Percentiles rank a stretch among this genome's conserved stretches.
Conservation (phyloP, 2,888 invertebrate genomes). For the Drosophila paramelanica region DNA sequence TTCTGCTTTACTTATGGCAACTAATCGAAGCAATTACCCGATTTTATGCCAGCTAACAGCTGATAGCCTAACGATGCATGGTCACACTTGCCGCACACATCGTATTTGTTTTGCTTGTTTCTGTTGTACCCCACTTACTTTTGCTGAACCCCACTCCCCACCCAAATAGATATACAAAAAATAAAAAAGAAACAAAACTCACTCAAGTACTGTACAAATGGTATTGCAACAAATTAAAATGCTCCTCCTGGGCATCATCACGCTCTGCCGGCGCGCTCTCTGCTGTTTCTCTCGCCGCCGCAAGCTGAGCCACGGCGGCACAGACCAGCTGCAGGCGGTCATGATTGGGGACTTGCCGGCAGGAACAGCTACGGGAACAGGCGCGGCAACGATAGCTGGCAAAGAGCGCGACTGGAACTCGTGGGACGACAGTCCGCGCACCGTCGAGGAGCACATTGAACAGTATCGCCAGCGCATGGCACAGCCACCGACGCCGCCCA, state of each 20-base stretch:
- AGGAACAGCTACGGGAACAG: slow-evolving; percentile 1
- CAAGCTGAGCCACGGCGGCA: slow-evolving; percentile 74
- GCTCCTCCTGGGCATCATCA: slow-evolving; percentile 86
- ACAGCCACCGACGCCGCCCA: slow-evolving; percentile 84
- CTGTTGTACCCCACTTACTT: slow-evolving; percentile 37
- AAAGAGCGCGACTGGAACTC: slow-evolving; percentile 86
- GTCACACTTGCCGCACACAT: slow-evolving; percentile 44
- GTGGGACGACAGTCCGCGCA: slow-evolving; percentile 87
- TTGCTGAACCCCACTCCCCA: slow-evolving; percentile 21
- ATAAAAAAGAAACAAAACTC: not conserved
- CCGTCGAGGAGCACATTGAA: slow-evolving; percentile 88
- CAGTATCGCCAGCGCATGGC: slow-evolving; percentile 87
- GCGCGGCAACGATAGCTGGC: not conserved
- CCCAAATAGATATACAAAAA: not conserved
- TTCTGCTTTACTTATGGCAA: no score
- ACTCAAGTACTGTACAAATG: slow-evolving; percentile 67
- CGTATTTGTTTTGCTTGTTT: slow-evolving; percentile 63
- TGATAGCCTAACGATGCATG: slow-evolving; percentile 1
- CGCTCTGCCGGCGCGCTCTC: slow-evolving; percentile 87
- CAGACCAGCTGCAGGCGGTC: slow-evolving; percentile 86
- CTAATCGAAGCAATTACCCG: slow-evolving; percentile 5
- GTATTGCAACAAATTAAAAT: slow-evolving; percentile 87
- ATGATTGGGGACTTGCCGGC: slow-evolving; percentile 84
- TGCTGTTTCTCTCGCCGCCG: slow-evolving; percentile 87
- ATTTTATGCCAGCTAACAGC: slow-evolving; percentile 17